Evolutionary conservation across 1,140 invertebrate species (phyloP), one percentile per base, ranked within the genome.

Genomic region (Homalodisca vitripennis): DNA sequence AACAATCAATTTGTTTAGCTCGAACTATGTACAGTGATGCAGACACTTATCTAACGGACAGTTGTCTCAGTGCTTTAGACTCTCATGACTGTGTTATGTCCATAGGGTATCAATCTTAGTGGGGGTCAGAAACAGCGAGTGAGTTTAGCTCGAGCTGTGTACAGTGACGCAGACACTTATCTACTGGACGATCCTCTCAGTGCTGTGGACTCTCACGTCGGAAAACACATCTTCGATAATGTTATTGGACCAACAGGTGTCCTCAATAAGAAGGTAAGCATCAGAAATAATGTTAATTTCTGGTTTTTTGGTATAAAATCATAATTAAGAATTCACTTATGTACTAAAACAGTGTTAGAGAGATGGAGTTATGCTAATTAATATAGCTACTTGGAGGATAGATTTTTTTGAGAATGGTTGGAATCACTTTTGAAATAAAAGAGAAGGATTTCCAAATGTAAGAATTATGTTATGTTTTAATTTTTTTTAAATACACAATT

Each of bases 101-200:
- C 67, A n/a, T n/a, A 80, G 76, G 91, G 92, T 63, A 96, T 98
- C 72, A 98, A 98, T 81, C 82, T 99, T 55, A 96, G 93, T 62
- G 97, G 97, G 57, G 97, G 97, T 29, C 97, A 99, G 78, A 98
- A 98, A 78, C 95, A 97, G 79, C 84, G 97, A 73, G 92, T 98
- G n/a, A 94, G 92, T 69, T 81, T 99, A 57, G 97, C 97, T 0
- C 84, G 97, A 74, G 94, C 96, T 22, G 91, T 98, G 22, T 98
- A 98, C 78, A 88, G 85, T 72, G 86, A 95, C 78, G 87, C 90
- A 0, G 94, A 98, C 77, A 84, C 95, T 65, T 97, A 95, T 79
- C 87, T 94, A 73, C 81, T 98, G 72, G 97, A 99, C 79, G 96
- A 98, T 85, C 95, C 96, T 0, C 83, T 99, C 13, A 95, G 94